Evolutionary conservation across 30 jellyfish, hydroid and myxozoan species (phyloP).

Genomic region (Chrysaora quinquecirrha): DNA sequence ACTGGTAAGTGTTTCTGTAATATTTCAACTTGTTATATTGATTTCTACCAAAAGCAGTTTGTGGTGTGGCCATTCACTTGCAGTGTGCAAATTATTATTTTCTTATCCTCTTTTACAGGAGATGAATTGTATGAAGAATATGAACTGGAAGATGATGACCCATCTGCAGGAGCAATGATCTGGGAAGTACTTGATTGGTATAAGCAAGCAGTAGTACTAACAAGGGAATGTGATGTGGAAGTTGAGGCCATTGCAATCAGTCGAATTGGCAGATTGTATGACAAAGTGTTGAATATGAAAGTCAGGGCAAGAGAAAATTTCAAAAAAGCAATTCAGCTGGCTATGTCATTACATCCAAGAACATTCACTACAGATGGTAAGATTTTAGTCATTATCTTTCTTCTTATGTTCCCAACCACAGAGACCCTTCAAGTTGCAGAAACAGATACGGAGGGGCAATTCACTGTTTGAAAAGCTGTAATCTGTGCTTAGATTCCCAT

Average conservation of each 20-base stretch:
- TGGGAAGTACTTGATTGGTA: conserved; percentile 75
- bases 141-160: background rate
- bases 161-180: conserved; percentile 43
- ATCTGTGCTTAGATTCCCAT: no score
- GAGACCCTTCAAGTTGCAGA: no score
- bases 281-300: conserved; percentile 35
- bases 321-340: conserved; percentile 47
- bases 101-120: no score
- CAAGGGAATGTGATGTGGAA: conserved; percentile 72
- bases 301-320: conserved; percentile 57
- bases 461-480: no score
- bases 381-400: no score
- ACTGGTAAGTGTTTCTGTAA: conserved; percentile 19
- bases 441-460: no score
- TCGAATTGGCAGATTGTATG: conserved; percentile 68
- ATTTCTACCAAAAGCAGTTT: no score
- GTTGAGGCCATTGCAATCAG: conserved; percentile 80
- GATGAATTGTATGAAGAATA: conserved; percentile 25
- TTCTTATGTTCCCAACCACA: no score
- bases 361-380: conserved; percentile 33
- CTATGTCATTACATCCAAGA: conserved; percentile 66
- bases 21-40: no score
- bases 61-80: no score
- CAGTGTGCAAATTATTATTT: no score
- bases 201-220: conserved; percentile 66